Percentiles rank a stretch among this genome's conserved stretches.
These are phyloP conservation scores for Gobiocypris rarus DNA, from an alignment of 2,113 vertebrate species.

Conservation along the genomic window DNA sequence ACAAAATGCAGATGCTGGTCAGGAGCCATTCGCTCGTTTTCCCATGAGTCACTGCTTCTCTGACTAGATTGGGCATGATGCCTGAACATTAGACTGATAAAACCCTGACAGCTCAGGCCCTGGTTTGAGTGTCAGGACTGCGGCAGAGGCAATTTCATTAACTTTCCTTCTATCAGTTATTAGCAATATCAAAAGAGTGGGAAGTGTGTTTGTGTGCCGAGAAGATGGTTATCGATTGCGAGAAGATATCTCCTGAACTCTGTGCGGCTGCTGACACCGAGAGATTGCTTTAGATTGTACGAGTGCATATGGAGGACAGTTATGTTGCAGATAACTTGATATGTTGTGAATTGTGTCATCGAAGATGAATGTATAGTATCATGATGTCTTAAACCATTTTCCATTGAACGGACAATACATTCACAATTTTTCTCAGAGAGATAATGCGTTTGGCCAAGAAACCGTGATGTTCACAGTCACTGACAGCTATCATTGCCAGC, in stretches of 20 bases:
- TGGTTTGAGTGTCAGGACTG: slow-evolving; percentile 26
- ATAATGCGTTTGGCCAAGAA: neutral
- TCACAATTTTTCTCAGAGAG: neutral
- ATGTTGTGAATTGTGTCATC: slow-evolving; percentile 2
- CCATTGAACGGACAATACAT: slow-evolving; percentile 12
- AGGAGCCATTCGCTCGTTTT: slow-evolving; percentile 38
- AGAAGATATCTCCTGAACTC: slow-evolving; percentile 28
- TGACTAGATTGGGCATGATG: slow-evolving; percentile 11
- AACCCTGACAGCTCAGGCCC: slow-evolving; percentile 27
- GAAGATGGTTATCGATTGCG: slow-evolving; percentile 42
- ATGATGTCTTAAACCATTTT: slow-evolving; percentile 25
- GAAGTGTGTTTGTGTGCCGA: slow-evolving; percentile 35
- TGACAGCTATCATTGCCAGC: neutral
- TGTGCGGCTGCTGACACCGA: slow-evolving; percentile 11
- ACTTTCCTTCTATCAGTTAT: slow-evolving; percentile 18
- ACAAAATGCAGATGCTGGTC: slow-evolving; percentile 53
- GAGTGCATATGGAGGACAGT: slow-evolving; percentile 24
- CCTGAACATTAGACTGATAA: slow-evolving; percentile 47
- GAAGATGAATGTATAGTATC: slow-evolving; percentile 27
- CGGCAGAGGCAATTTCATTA: slow-evolving; percentile 39
- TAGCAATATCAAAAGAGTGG: slow-evolving; percentile 44
- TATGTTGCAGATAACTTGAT: slow-evolving; percentile 26
- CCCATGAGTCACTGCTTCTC: slow-evolving; percentile 42
- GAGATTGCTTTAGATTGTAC: slow-evolving; percentile 31
- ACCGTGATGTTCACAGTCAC: neutral